phyloP scores from a whole-genome alignment of 2,113 vertebrate genomes.

The Protobothrops flavoviridis region DNA sequence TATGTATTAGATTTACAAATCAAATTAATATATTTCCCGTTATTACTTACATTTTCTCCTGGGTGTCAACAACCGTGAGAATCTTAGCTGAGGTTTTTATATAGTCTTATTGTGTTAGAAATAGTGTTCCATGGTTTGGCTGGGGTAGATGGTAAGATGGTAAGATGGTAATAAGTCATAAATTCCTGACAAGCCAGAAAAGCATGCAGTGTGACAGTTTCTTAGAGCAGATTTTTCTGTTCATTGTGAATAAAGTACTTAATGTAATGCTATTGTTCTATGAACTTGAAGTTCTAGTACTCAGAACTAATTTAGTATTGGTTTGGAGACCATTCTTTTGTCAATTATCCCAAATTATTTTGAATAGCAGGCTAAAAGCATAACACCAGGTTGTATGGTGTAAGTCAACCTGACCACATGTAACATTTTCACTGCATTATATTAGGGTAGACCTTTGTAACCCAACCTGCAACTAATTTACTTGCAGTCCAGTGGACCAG shows the following conservation, averaged over 20 bases:
- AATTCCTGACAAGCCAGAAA: slow-evolving; percentile 4
- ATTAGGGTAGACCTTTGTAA: not conserved
- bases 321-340: not conserved
- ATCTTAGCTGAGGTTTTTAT: not conserved
- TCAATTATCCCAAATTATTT: not conserved
- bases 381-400: not conserved
- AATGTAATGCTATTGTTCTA: not conserved
- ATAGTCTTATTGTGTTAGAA: not conserved
- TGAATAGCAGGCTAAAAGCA: not conserved
- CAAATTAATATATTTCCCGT: not conserved
- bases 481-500: not conserved
- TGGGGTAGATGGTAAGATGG: not conserved
- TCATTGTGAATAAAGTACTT: not conserved
- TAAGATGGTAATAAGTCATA: not conserved
- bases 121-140: not conserved
- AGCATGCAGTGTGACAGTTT: not conserved
- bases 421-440: not conserved
- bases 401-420: not conserved
- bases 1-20: not conserved
- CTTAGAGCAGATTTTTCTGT: slow-evolving; percentile 1
- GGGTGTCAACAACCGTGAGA: not conserved
- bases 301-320: not conserved
- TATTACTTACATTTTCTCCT: not conserved
- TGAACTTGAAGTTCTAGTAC: not conserved
- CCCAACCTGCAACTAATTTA: not conserved